Evolutionary conservation across 2,888 invertebrate genomes (phyloP), one percentile per base, ranked within the genome.

Genomic region (Agrochola litura): DNA sequence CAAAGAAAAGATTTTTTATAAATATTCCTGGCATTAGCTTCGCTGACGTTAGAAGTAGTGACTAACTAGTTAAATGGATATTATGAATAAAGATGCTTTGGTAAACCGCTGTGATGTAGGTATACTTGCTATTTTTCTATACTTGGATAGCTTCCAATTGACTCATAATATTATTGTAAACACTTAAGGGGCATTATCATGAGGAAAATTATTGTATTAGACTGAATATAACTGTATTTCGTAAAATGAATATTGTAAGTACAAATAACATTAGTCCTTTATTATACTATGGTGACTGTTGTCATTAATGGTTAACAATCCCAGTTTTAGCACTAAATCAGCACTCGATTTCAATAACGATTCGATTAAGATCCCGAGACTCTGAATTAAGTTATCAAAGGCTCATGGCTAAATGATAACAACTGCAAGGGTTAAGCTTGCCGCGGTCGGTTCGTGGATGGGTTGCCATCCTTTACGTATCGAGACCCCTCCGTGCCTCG

Each of bases 141-240:
- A 76, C 12, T 49, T n/a, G 14, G 30, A 60, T 37, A 64, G 54
- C 60, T 54, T 65, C 25, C 16, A 58, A 43, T 37, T 37, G 43
- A 73, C 52, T 68, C 56, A 25, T 76, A 63, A 41, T 56, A 19
- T 67, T 37, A 52, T 37, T 70, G 16, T 71, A 82, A 66, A 73
- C 64, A 73, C 25, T 16, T 1, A 46, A n/a, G 25, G 22, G 12
- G 25, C 41, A 68, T 61, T 73, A 66, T 73, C 58, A 22, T 16
- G 61, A 74, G 46, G 61, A 67, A 79, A 80, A 74, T 66, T 60
- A 60, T 66, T 80, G 54, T 30, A 41, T 74, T 73, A 66, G 54
- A 74, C 79, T 80, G 60, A 80, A 73, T 56, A 58, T 37, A 72
- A 30, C n/a, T 9, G 9, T 52, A 73, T 61, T 73, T 41, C 25